Evolutionary conservation across 1,140 invertebrate genomes (phyloP), one percentile per base, ranked within the genome.

Genomic region (Zaprionus vittiger): DNA sequence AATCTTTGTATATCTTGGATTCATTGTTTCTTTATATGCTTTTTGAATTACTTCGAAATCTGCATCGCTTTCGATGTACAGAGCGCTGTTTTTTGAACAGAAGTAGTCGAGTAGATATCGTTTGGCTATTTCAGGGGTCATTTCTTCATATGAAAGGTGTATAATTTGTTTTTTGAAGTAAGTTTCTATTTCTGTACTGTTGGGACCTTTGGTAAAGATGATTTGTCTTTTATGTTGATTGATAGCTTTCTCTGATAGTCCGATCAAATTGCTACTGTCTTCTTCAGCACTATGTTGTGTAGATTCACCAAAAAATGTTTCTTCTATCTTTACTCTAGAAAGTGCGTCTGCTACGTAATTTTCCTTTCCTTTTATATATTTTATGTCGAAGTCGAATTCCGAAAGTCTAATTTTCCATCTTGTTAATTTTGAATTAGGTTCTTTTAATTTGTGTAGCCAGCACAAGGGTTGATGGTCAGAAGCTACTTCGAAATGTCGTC

Each of bases 11-110:
- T 56, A 44, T 31, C 22, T 57, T 9, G 65, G 38, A 59, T 67
- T 57, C 5, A 67, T 67, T 1, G 14, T 67, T 26, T 57, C 24
- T 28, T 15, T 49, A 37, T 69, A 31, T 1, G 38, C 37, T 5
- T n/a, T 47, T 67, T 67, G 65, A 6, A 67, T 67, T 5, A 44
- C 47, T 47, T 67, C 65, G 17, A 67, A 67, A 12, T 67, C 65
- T 26, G 59, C 22, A n/a, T 47, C 59, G 22, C 38, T 61, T 15
- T 24, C 2, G 24, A 61, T 61, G 38, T 61, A 28, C 0, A 34
- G 11, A 41, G 20, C 34, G 22, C 3, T 55, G 28, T 22, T 67
- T 28, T 68, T 68, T 11, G 41, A 31, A 4, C 38, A 47, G 17
- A 61, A 61, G 17, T 61, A 15, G n/a, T 47, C 6, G 2, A 61